phyloP scores from a whole-genome alignment of 1,140 invertebrate genomes.

The Piezodorus guildinii region DNA sequence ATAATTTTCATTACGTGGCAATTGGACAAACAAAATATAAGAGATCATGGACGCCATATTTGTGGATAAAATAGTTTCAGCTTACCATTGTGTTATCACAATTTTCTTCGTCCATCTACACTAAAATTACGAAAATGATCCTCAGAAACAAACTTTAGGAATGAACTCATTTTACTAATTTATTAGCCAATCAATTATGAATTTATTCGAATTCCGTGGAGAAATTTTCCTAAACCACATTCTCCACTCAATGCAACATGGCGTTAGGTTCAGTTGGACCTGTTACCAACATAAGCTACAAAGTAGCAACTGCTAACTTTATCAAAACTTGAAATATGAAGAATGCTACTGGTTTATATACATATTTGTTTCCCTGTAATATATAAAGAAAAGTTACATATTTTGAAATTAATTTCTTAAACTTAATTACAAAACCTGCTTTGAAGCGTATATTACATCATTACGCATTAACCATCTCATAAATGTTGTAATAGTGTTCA shows the following conservation, averaged over 20 bases:
- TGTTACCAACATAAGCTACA: not conserved
- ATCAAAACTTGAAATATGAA: too few relatives aligned
- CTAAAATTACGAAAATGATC: not conserved
- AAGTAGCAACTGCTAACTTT: not conserved
- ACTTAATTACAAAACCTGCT: too few relatives aligned
- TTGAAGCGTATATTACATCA: too few relatives aligned
- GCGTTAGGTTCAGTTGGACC: not conserved
- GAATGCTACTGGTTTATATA: not conserved
- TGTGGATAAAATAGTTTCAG: not conserved
- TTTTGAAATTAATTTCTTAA: too few relatives aligned
- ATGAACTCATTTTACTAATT: not conserved
- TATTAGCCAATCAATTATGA: not conserved
- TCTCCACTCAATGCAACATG: not conserved
- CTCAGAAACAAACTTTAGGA: not conserved
- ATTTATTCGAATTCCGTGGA: not conserved
- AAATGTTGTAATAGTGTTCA: too few relatives aligned
- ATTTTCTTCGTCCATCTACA: slow-evolving; percentile 17
- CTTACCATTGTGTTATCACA: slow-evolving; percentile 23
- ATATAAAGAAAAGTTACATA: too few relatives aligned
- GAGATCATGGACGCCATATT: slow-evolving; percentile 16
- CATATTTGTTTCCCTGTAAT: too few relatives aligned
- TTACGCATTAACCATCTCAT: too few relatives aligned
- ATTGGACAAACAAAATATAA: not conserved
- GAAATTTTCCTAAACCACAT: not conserved
- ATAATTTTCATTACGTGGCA: not conserved